Base-by-base conservation (phyloP, 2,797 vertebrate species). In the Telmatherina bonti region DNA sequence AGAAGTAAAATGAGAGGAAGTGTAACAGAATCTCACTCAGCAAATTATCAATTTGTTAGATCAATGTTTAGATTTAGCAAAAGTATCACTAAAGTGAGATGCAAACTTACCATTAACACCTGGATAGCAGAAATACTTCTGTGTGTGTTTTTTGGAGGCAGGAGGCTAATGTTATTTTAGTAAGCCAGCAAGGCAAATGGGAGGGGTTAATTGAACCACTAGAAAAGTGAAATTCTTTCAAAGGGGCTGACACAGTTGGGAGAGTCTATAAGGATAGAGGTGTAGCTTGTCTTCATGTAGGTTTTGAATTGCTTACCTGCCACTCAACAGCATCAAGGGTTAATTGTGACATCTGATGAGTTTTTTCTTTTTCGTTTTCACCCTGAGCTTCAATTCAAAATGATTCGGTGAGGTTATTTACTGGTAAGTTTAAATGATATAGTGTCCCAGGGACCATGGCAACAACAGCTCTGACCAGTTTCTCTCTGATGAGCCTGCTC, bases 401-500 rank as follows among this genome's bases (percentile, higher is more conserved):
- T 82, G 70, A 43, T 82, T 72, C 81, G n/a, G 26, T 77, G 62
- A 84, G 18, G 18, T 18, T 18, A 45, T 45, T 20, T 8, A n/a
- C 18, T 20, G 18, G 18, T 15, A 45, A 45, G 18, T 62, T 72
- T 58, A 52, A 55, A 31, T 31, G 22, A 67, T 55, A 15, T 26
- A 63, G 65, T 0, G 20, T 35, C 52, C 58, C 45, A 55, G 71
- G 33, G 72, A 72, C 58, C 57, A 95, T 96, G 96, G 95, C 96
- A 16, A 95, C 96, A 26, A 92, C 96, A 62, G 94, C 96, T 62
- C 93, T 99, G 67, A 96, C 96, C 0, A 95, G 96, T 36, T 96
- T 99, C 89, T 99, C 97, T 0, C 91, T 98, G 67, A 94, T 98
- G 92, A 98, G 97, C 87, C 84, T 99, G 73, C 93, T 99, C 78